These are phyloP conservation scores for Acrossocheilus wenchowensis DNA, from an alignment of 2,797 vertebrate genomes.

Conservation along the genomic window DNA sequence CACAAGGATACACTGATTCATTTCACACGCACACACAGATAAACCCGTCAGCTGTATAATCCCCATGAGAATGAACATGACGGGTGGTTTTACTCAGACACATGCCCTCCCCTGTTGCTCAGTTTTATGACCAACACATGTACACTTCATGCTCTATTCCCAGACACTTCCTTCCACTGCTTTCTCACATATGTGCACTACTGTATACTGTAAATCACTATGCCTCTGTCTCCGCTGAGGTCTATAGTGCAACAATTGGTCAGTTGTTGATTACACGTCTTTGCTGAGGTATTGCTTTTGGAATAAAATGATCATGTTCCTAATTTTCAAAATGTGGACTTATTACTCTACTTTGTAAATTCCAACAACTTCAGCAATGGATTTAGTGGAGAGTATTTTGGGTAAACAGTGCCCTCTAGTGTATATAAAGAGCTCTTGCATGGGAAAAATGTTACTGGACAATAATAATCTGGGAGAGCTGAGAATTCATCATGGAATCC, in stretches of 20 bases:
- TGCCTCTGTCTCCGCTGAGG: background rate
- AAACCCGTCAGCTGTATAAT: constrained; percentile 6
- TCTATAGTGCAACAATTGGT: no score
- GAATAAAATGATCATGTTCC: background rate
- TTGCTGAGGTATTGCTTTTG: background rate
- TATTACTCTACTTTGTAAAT: background rate
- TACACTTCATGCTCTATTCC: constrained; percentile 16
- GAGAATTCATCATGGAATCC: background rate
- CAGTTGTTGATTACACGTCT: background rate
- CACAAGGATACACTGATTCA: background rate
- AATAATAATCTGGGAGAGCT: background rate
- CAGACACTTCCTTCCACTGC: background rate
- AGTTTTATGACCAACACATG: constrained; percentile 33
- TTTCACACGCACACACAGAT: constrained; percentile 13
- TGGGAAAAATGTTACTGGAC: background rate
- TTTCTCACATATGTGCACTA: background rate
- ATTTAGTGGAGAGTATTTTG: background rate
- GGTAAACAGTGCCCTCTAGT: constrained; percentile 36
- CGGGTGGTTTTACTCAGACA: constrained; percentile 2
- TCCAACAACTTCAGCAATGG: background rate
- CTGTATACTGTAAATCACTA: background rate
- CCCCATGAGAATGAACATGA: constrained; percentile 16
- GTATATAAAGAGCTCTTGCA: background rate
- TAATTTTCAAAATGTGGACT: background rate
- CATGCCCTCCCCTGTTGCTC: background rate